Evolutionary conservation across 37 sponge, comb jelly and placozoan species (phyloP).

Genomic region (Bolinopsis microptera): DNA sequence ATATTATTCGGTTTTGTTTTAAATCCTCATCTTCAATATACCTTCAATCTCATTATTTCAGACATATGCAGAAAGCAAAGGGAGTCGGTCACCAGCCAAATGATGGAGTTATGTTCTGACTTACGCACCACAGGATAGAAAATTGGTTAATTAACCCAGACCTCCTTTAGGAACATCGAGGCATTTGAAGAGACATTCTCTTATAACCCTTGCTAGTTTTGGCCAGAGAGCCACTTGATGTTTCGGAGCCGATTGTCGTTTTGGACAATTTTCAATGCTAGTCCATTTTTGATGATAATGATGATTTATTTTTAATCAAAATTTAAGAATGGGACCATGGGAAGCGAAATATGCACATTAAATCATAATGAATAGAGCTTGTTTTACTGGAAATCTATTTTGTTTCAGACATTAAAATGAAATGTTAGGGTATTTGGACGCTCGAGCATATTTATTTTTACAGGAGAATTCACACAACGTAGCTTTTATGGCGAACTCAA

Average conservation of each 20-base stretch:
- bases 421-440: too few relatives aligned
- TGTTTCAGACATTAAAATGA: too few relatives aligned
- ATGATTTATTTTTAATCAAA: background rate
- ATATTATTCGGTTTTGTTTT: too few relatives aligned
- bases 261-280: background rate
- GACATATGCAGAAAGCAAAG: constrained; percentile 12
- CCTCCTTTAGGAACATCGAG: background rate
- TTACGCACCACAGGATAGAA: background rate
- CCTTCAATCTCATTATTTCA: background rate
- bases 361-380: too few relatives aligned
- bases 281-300: background rate
- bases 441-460: too few relatives aligned
- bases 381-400: too few relatives aligned
- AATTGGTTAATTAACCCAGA: background rate
- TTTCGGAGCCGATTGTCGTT: background rate
- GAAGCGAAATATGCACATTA: too few relatives aligned
- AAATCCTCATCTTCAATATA: background rate
- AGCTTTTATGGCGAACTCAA: too few relatives aligned
- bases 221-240: background rate
- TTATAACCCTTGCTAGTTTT: background rate
- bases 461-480: too few relatives aligned
- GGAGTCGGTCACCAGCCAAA: constrained; percentile 25
- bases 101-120: background rate
- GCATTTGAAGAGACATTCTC: background rate
- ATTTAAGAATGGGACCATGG: background rate